A percentile compares a stretch with the other conserved stretches of the same genome.
Evolutionary conservation across 2,797 vertebrate genomes (phyloP).

Genomic region (Gobio occitaniae): DNA sequence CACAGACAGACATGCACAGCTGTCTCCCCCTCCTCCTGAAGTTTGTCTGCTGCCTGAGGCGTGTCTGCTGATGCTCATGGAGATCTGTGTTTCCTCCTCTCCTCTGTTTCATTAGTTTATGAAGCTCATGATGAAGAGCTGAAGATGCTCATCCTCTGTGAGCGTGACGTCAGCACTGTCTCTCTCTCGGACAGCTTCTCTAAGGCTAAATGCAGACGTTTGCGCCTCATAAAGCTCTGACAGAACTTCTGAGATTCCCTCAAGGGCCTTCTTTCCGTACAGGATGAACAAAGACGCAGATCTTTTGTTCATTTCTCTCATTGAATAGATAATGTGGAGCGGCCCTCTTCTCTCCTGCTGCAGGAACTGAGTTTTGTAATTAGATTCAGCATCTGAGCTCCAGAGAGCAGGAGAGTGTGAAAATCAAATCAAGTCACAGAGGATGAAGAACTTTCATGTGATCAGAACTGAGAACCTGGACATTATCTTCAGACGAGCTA

Average conservation of each 20-base stretch:
- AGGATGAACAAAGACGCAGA: background rate
- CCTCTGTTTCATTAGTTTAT: background rate
- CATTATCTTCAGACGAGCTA: background rate
- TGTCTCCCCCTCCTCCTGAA: too few relatives aligned
- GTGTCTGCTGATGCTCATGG: background rate
- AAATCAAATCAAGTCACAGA: background rate
- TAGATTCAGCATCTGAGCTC: constrained; percentile 38
- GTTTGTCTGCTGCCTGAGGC: too few relatives aligned
- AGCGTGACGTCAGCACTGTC: background rate
- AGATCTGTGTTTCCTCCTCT: background rate
- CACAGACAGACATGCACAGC: too few relatives aligned
- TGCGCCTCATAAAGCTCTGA: background rate
- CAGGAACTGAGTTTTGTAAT: constrained; percentile 1
- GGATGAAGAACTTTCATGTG: background rate
- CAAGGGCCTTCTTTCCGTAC: background rate
- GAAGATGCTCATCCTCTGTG: background rate
- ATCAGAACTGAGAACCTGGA: background rate
- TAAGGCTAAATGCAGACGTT: background rate
- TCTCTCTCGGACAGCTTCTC: background rate
- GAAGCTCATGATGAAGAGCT: background rate
- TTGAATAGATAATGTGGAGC: background rate
- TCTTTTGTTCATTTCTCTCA: constrained; percentile 5
- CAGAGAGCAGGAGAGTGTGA: constrained; percentile 6
- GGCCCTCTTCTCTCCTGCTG: background rate
- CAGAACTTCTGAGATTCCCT: constrained; percentile 12